These are phyloP conservation scores for Epicampocera succincta DNA, from an alignment of 2,888 invertebrate species.

Conservation along the genomic window DNA sequence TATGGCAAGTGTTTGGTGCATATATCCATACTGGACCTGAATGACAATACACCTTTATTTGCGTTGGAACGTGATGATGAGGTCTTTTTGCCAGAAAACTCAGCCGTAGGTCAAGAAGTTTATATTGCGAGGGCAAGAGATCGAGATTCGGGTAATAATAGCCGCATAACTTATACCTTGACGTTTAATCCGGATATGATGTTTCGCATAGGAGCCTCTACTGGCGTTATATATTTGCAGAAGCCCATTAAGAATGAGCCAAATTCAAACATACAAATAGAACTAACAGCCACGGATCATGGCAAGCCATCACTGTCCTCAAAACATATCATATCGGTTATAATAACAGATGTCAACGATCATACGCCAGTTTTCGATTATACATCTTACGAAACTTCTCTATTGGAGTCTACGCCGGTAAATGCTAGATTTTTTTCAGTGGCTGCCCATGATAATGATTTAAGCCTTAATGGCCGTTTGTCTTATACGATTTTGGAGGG, in stretches of 20 bases:
- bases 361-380: constrained; percentile 97
- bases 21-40: constrained; percentile 91
- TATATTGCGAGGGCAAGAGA: constrained; percentile 93
- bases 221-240: constrained; percentile 94
- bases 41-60: constrained; percentile 95
- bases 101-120: constrained; percentile 96
- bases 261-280: constrained; percentile 86
- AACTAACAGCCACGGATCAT: constrained; percentile 93
- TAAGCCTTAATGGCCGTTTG: constrained; percentile 90
- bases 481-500: constrained; percentile 93
- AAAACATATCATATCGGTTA: constrained; percentile 87
- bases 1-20: constrained; percentile 91
- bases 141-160: constrained; percentile 93
- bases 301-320: constrained; percentile 89
- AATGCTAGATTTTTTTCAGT: constrained; percentile 95
- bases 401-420: constrained; percentile 94
- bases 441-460: constrained; percentile 93
- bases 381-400: constrained; percentile 94
- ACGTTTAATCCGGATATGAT: constrained; percentile 90
- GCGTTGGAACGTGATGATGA: constrained; percentile 88
- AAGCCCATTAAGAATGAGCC: constrained; percentile 90
- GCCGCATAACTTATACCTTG: constrained; percentile 90
- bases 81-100: constrained; percentile 91
- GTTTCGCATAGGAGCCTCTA: constrained; percentile 92
- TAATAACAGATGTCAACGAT: constrained; percentile 94